These are phyloP conservation scores for Drosophila diplacantha DNA, from an alignment of 2,888 invertebrate genomes.

Conservation along the genomic window DNA sequence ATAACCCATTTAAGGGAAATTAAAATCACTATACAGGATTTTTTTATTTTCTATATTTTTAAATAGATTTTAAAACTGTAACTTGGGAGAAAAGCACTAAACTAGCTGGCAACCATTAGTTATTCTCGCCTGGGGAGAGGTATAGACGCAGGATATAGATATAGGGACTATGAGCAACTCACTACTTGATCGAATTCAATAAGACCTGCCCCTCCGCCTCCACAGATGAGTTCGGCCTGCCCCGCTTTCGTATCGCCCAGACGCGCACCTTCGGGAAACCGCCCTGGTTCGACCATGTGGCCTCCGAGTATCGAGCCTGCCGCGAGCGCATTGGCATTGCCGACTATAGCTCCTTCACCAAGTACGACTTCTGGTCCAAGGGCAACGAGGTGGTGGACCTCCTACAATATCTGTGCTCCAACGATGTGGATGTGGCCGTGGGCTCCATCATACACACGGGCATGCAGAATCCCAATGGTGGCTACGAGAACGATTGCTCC, in stretches of 20 bases:
- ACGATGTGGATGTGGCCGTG: slow-evolving; percentile 95
- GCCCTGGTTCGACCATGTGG: slow-evolving; percentile 93
- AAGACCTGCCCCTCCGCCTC: slow-evolving; percentile 11
- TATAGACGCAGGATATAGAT: too few species aligned
- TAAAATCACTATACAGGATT: too few species aligned
- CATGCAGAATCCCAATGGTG: slow-evolving; percentile 96
- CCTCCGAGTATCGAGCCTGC: slow-evolving; percentile 94
- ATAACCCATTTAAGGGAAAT: too few species aligned
- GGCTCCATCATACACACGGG: slow-evolving; percentile 98
- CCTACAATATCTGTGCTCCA: slow-evolving; percentile 95
- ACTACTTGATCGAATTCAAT: background rate
- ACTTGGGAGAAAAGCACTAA: too few species aligned
- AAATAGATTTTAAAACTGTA: too few species aligned
- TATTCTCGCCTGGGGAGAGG: too few species aligned
- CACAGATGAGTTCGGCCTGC: slow-evolving; percentile 74
- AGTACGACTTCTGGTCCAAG: slow-evolving; percentile 95
- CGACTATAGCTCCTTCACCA: slow-evolving; percentile 98
- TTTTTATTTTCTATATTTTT: too few species aligned
- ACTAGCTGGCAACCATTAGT: too few species aligned
- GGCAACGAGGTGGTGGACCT: slow-evolving; percentile 92
- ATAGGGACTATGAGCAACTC: too few species aligned
- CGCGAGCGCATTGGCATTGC: slow-evolving; percentile 94
- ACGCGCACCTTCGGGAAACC: slow-evolving; percentile 94
- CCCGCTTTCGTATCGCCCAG: slow-evolving; percentile 82
- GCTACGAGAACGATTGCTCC: slow-evolving; percentile 99